Evolutionary conservation across 64 coral and sea anemone genomes (phyloP).

Genomic region (Hydrozoanthus tunicans): DNA sequence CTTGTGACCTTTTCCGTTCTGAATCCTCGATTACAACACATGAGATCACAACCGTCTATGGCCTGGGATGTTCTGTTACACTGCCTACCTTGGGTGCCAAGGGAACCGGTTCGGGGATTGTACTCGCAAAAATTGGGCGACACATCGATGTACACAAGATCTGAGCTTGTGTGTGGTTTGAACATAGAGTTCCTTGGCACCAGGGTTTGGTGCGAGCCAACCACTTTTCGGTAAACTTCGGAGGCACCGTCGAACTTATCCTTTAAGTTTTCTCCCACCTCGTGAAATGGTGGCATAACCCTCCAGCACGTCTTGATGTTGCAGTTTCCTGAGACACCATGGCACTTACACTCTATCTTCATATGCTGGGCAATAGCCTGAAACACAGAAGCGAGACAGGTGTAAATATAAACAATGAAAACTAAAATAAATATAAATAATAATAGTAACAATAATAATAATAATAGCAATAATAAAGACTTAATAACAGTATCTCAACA

Average conservation of each 20-base stretch:
- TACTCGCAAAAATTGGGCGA: conserved; percentile 83
- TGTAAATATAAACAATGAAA: background rate
- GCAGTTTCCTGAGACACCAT: conserved; percentile 94
- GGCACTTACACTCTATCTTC: conserved; percentile 85
- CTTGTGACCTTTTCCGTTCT: conserved; percentile 26
- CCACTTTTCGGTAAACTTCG: conserved; percentile 57
- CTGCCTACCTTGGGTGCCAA: conserved; percentile 72
- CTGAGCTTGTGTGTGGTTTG: conserved; percentile 73
- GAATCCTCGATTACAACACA: conserved; percentile 82
- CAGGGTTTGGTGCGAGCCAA: conserved; percentile 67
- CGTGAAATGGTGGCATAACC: conserved; percentile 65
- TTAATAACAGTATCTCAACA: no score
- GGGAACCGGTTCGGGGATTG: conserved; percentile 63
- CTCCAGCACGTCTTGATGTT: conserved; percentile 97
- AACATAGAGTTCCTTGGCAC: conserved; percentile 59
- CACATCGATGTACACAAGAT: conserved; percentile 78
- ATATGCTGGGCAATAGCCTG: conserved; percentile 74
- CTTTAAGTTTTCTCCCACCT: conserved; percentile 78
- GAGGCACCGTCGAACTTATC: conserved; percentile 98
- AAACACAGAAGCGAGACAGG: background rate
- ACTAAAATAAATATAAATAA: no score
- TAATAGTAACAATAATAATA: no score
- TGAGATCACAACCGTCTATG: conserved; percentile 81
- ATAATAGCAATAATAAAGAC: no score
- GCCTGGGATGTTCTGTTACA: conserved; percentile 85